Percentiles rank a stretch among this genome's conserved stretches.
Conservation (phyloP, 2,797 vertebrate species). For the Sebastes wilsoni region DNA sequence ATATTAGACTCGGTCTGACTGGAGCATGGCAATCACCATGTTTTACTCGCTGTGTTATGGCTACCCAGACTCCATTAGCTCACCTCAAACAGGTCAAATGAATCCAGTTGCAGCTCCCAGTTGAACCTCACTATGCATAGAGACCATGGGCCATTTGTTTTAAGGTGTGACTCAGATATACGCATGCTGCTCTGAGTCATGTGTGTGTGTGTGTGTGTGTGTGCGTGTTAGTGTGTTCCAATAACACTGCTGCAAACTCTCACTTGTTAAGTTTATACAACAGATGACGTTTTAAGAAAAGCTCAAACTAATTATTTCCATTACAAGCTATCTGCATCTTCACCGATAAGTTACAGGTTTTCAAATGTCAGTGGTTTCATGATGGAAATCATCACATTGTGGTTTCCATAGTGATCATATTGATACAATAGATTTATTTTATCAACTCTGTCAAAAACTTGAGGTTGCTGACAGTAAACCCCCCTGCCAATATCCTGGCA, state of each 20-base stretch:
- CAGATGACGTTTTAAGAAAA: slow-evolving; percentile 23
- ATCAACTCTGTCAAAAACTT: not conserved
- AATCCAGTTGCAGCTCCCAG: slow-evolving; percentile 28
- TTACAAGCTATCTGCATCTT: slow-evolving; percentile 8
- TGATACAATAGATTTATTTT: slow-evolving; percentile 12
- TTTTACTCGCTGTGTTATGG: slow-evolving; percentile 35
- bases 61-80: slow-evolving; percentile 46
- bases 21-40: slow-evolving; percentile 14
- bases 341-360: not conserved
- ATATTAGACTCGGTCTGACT: slow-evolving; percentile 10
- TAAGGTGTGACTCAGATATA: slow-evolving; percentile 50
- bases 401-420: not conserved
- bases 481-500: not conserved
- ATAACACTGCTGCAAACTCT: not conserved
- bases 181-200: slow-evolving; percentile 37
- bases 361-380: not conserved
- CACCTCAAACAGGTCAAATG: slow-evolving; percentile 42
- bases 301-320: slow-evolving; percentile 35
- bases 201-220: not conserved
- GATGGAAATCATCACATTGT: not conserved
- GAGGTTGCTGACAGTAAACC: not conserved
- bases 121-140: slow-evolving; percentile 4
- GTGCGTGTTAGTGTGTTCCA: not conserved
- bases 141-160: slow-evolving; percentile 45
- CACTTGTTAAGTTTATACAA: slow-evolving; percentile 41